Base-by-base conservation (phyloP, 2,113 vertebrate genomes). In the Vidua chalybeata region DNA sequence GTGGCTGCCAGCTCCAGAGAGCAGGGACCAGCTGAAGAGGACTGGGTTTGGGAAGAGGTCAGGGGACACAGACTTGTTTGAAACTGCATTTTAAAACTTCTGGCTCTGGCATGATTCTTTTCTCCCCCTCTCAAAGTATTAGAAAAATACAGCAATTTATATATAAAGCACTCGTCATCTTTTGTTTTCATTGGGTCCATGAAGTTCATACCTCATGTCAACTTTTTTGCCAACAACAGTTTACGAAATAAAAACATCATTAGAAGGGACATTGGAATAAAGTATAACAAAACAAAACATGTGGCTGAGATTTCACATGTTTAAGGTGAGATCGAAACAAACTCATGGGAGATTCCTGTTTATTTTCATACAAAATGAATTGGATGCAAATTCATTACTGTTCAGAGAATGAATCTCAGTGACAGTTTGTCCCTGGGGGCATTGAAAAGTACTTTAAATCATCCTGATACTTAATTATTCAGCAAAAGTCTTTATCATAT, bases 281-380 rank as follows among this genome's bases (percentile, higher is more conserved):
- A 33, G 26, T 37, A 19, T 2, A 76, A 68, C 39, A 52, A 92
- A 84, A 48, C 30, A 56, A 95, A 94, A 91, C 35, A 15, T 17
- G 43, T 74, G 72, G 68, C 39, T 81, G 56, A 72, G 68, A 88
- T 84, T 90, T 95, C 88, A 75, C 1, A 2, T 46, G 56, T 72
- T 91, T 78, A 72, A 75, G 45, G 37, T 37, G 75, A 90, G 79
- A 90, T 49, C 8, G 31, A 92, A 94, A 94, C 6, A 11, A 94
- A 72, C 76, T 93, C 85, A 74, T 75, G 88, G 87, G 68, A 96
- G 85, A 84, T 75, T 82, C 66, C 35, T 81, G 31, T 81, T 81
- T 92, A 90, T 90, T 90, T 94, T 94, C 94, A 95, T 64, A 93
- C 37, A 86, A 88, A 94, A 93, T 90, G 21, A 96, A 95, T 46